These are phyloP conservation scores for Liolophura sinensis DNA, from an alignment of 1,140 invertebrate genomes.

Conservation along the genomic window DNA sequence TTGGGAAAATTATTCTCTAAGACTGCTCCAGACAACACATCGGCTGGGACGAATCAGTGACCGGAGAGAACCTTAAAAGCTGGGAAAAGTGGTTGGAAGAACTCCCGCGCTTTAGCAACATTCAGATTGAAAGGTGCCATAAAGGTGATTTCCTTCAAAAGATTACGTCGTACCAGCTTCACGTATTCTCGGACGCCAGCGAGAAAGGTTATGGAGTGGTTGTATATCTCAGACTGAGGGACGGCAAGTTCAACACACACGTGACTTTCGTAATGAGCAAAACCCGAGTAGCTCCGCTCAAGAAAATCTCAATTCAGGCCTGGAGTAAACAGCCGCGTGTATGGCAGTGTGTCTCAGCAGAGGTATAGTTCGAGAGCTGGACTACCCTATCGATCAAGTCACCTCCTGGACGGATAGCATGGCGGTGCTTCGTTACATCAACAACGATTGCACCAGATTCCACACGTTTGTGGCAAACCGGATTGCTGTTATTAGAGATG, in stretches of 20 bases:
- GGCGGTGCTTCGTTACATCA: constrained; percentile 17
- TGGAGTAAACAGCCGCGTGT: constrained; percentile 60
- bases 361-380: constrained; percentile 14
- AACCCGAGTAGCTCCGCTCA: constrained; percentile 57
- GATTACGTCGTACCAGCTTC: constrained; percentile 19
- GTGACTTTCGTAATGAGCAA: constrained; percentile 44
- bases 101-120: too few species aligned
- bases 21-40: constrained; percentile 17
- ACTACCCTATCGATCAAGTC: constrained; percentile 4
- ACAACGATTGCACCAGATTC: constrained; percentile 21
- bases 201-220: constrained; percentile 33
- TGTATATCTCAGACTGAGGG: constrained; percentile 28
- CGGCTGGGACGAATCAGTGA: constrained; percentile 20
- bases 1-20: constrained; percentile 9
- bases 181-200: constrained; percentile 38
- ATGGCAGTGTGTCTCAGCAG: constrained; percentile 34
- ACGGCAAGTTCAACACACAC: constrained; percentile 8
- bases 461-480: constrained; percentile 27
- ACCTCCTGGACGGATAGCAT: constrained; percentile 26
- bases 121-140: constrained; percentile 3
- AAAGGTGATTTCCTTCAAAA: too few species aligned
- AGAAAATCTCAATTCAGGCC: constrained; percentile 57
- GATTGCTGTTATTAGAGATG: constrained; percentile 17
- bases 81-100: constrained; percentile 22
- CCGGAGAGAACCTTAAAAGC: neutral